Evolutionary conservation across 2,797 vertebrate genomes (phyloP), one percentile per base, ranked within the genome.

Genomic region (Pangasius krempfi): DNA sequence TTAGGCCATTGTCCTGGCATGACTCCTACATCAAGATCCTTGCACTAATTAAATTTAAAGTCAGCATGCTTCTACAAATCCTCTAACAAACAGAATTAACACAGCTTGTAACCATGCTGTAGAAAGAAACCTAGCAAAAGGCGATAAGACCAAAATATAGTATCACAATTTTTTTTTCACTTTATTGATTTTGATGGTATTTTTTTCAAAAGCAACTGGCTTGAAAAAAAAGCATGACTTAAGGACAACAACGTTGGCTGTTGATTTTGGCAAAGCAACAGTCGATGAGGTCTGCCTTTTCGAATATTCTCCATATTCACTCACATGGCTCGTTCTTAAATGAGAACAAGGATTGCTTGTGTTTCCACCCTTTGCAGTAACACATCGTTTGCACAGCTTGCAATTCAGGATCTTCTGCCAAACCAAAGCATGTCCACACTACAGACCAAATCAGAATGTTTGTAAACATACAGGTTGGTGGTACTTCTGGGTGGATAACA

Each of bases 41-140:
- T 88, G 75, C 90, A 89, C 93, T 93, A 94, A 95, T 95, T 94
- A 94, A 93, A 94, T 95, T 94, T 94, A 93, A 94, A 93, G 94
- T 92, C 89, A 91, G 94, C 94, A 93, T 89, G 93, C 92, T 94
- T 93, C 91, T 52, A 84, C 44, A 52, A 68, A 84, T 68, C 44
- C 82, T 68, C 4, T 5, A 84, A 68, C 18, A 18, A 52, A 68
- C 0, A 50, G 62, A 50, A 52, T 30, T 68, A 66, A 20, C 60
- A 66, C 60, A 20, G 40, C 40, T 18, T 64, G 25, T 64, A 66
- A 47, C 14, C 81, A 81, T 3, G 60, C 25, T 83, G 81, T 5
- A 83, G 40, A 47, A 62, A 83, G 22, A 47, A 47, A 44, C 5
- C 20, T 9, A n/a, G 50, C n/a, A 18, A n/a, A 54, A 16, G 30